Base-by-base conservation (phyloP, 2,113 vertebrate species). In the Pseudopodoces humilis region DNA sequence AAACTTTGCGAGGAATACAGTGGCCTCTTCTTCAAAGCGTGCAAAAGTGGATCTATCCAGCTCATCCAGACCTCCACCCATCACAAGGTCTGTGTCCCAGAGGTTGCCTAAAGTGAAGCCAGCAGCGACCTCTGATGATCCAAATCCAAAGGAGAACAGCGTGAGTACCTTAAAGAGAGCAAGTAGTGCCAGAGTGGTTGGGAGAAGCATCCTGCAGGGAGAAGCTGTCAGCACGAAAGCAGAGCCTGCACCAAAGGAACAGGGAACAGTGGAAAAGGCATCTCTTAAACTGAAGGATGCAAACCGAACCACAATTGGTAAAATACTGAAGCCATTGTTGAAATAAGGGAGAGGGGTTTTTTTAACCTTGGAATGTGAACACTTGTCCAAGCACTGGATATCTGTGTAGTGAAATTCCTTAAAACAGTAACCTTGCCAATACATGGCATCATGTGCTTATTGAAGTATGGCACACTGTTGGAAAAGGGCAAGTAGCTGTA, bases 1-100 rank as follows among this genome's bases (percentile, higher is more conserved):
- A 24, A 98, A 96, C 97, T 99, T 99, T 70, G 99, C 99, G 2
- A 98, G 99, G 33, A 99, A 98, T 96, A 99, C 99, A 0, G 98
- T 99, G n/a, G 98, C 99, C 49, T 99, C 98, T 17, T 97, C 98
- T 16, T 99, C 99, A 52, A 97, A 98, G 69, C 98, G 97, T 86
- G 95, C 97, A 72, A 98, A 97, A 86, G 98, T 98, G 14, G 99
- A 99, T 50, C 69, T 97, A 5, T 75, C 84, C 4, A 47, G 94
- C 5, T 90, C 79, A 0, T 96, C 98, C 16, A 97, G 84, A 79
- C 95, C 97, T 91, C 97, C 93, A 7, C 83, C 97, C 9, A 84
- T 98, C 55, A 97, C 97, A 6, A 98, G 98, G 50, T 98, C 98
- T 8, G 78, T 97, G 58, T 98, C 98, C 5, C 97, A 97, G 59